Conservation (phyloP, 1,140 invertebrate species). For the Drosophila leontia region DNA sequence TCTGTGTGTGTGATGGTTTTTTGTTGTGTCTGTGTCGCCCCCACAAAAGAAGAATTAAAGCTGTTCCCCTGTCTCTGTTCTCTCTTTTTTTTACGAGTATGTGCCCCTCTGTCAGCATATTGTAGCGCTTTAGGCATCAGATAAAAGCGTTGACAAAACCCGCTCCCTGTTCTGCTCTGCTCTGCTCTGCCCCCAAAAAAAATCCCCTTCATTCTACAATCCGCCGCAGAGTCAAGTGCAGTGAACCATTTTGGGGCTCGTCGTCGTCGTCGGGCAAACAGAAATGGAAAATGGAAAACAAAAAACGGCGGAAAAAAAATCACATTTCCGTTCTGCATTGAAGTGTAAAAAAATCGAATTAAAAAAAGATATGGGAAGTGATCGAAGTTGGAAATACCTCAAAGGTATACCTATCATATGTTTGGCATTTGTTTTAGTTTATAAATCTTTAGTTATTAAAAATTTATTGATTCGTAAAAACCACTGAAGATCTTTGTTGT, state of each 20-base stretch:
- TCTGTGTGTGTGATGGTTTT: constrained; percentile 11
- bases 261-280: constrained; percentile 50
- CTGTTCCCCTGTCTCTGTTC: constrained; percentile 13
- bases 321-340: constrained; percentile 76
- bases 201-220: constrained; percentile 5
- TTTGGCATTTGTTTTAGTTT: background rate
- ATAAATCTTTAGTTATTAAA: background rate
- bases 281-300: constrained; percentile 42
- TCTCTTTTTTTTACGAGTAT: background rate
- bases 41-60: constrained; percentile 50
- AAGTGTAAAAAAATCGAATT: constrained; percentile 64
- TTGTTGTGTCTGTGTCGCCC: constrained; percentile 10
- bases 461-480: background rate
- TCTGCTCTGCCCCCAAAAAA: background rate
- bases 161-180: constrained; percentile 10
- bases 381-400: constrained; percentile 1
- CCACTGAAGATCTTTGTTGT: fast-evolving
- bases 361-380: constrained; percentile 6
- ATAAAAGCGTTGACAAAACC: constrained; percentile 75
- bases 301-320: constrained; percentile 45
- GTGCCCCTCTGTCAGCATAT: constrained; percentile 29
- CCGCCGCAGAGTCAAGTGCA: constrained; percentile 69
- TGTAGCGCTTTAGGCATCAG: constrained; percentile 62
- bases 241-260: constrained; percentile 79
- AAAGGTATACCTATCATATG: background rate